Percentiles rank a stretch among this genome's conserved stretches.
Conservation (phyloP, 2,888 invertebrate genomes). For the Andrena praecox region DNA sequence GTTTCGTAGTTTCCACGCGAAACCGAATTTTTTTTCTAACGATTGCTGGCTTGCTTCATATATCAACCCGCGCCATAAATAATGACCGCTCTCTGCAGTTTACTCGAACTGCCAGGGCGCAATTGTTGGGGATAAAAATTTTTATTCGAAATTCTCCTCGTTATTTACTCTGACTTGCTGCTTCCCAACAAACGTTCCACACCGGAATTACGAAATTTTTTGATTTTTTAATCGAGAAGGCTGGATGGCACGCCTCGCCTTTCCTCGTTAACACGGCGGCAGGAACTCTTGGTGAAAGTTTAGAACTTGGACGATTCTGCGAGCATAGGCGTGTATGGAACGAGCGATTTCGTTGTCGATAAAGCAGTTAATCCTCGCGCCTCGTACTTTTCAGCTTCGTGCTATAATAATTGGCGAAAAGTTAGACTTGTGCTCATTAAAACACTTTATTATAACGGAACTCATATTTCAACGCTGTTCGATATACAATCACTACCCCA, state of each 20-base stretch:
- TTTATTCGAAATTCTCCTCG: constrained; percentile 33
- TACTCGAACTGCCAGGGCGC: background rate
- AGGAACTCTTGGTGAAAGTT: background rate
- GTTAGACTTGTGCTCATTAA: background rate
- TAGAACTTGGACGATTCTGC: background rate
- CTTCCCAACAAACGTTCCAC: constrained; percentile 2
- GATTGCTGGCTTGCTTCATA: constrained; percentile 4
- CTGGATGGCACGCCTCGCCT: background rate
- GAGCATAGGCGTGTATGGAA: too few species aligned
- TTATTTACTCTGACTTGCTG: constrained; percentile 14
- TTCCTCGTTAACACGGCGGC: background rate
- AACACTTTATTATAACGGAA: background rate
- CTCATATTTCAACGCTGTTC: background rate
- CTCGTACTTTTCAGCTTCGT: background rate
- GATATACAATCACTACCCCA: background rate
- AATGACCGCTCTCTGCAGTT: background rate
- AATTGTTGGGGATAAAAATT: constrained; percentile 1
- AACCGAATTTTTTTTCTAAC: constrained; percentile 8
- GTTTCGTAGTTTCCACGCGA: background rate
- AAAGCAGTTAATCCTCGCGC: too few species aligned
- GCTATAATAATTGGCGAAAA: background rate
- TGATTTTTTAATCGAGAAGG: constrained; percentile 20
- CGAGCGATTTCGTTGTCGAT: too few species aligned
- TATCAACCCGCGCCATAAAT: constrained; percentile 10
- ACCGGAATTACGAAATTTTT: constrained; percentile 16